A percentile compares a stretch with the other conserved stretches of the same genome.
Evolutionary conservation across 2,113 vertebrate genomes (phyloP).

Genomic region (Pygoscelis adeliae): DNA sequence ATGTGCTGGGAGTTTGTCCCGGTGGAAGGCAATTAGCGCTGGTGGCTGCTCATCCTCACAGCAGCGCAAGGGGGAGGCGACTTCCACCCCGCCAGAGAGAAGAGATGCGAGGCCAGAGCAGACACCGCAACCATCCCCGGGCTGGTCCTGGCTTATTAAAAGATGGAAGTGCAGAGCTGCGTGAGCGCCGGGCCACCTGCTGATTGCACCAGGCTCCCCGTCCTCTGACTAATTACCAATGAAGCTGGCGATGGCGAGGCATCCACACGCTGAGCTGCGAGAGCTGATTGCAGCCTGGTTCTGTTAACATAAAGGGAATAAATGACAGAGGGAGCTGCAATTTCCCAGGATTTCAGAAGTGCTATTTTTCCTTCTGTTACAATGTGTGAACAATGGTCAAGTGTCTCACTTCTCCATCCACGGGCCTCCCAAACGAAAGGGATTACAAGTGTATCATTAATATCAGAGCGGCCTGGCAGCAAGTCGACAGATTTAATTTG

Average conservation of each 20-base stretch:
- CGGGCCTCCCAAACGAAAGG: not conserved
- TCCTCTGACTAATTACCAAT: not conserved
- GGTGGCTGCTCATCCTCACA: not conserved
- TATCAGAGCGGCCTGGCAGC: slow-evolving; percentile 18
- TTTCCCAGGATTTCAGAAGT: not conserved
- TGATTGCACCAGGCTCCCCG: not conserved
- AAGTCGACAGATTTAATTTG: slow-evolving; percentile 40
- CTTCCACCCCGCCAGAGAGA: rapidly evolving
- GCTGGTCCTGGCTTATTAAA: not conserved
- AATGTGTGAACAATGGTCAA: slow-evolving; percentile 11
- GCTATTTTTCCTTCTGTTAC: not conserved
- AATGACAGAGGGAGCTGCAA: not conserved
- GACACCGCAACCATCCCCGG: rapidly evolving
- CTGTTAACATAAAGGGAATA: not conserved
- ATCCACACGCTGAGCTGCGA: rapidly evolving
- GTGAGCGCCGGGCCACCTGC: rapidly evolving
- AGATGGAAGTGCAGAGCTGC: rapidly evolving
- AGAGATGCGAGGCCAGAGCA: rapidly evolving
- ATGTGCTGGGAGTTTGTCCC: not conserved
- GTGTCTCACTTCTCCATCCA: not conserved
- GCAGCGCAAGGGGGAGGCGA: rapidly evolving
- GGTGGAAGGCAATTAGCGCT: not conserved
- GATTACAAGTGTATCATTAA: slow-evolving; percentile 40
- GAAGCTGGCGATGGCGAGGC: rapidly evolving
- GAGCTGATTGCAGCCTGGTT: not conserved